Evolutionary conservation across 2,888 invertebrate species (phyloP).

Genomic region (Agriopis aurantiaria): DNA sequence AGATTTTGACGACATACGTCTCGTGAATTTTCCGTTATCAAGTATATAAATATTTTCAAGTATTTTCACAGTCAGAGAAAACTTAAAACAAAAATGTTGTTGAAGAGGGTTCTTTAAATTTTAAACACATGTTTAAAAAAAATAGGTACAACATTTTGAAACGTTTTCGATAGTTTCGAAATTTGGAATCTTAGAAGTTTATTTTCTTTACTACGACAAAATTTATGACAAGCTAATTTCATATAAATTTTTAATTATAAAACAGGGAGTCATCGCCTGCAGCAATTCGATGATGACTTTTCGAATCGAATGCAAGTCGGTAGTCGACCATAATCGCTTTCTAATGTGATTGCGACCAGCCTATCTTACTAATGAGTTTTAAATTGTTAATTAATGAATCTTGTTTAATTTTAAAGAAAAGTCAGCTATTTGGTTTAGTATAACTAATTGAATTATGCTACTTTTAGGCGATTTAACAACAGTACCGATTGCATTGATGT

Average conservation of each 20-base stretch:
- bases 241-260: conserved; percentile 23
- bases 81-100: no score
- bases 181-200: not conserved
- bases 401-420: conserved; percentile 17
- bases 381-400: conserved; percentile 32
- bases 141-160: not conserved
- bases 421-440: not conserved
- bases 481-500: no score
- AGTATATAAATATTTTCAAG: no score
- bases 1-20: no score
- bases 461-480: not conserved
- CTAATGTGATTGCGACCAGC: conserved; percentile 24
- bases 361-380: conserved; percentile 28
- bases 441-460: not conserved
- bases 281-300: conserved; percentile 20
- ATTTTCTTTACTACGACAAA: conserved; percentile 4
- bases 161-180: not conserved
- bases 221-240: conserved; percentile 6
- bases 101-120: no score
- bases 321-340: conserved; percentile 30
- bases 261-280: conserved; percentile 17
- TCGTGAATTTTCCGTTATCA: no score
- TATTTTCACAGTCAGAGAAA: no score
- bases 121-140: no score
- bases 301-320: conserved; percentile 24